A percentile compares a stretch with the other conserved stretches of the same genome.
Evolutionary conservation across 2,797 vertebrate genomes (phyloP).

Genomic region (Clamator glandarius): DNA sequence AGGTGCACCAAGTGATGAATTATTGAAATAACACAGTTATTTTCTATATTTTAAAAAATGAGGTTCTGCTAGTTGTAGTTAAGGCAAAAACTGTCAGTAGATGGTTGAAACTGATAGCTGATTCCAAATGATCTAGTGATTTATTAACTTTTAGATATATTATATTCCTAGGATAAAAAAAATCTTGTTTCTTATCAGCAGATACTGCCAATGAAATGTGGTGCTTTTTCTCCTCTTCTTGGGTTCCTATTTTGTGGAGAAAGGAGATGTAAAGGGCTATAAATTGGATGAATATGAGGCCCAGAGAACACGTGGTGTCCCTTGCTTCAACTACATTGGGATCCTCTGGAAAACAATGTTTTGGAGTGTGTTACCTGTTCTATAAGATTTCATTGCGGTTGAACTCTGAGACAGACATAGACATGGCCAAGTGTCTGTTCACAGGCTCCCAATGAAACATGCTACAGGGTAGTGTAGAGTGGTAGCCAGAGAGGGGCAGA

Average conservation of each 20-base stretch:
- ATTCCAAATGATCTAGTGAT: not conserved
- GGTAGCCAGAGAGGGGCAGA: not conserved
- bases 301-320: not conserved
- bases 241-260: not conserved
- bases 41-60: not conserved
- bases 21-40: constrained; percentile 1
- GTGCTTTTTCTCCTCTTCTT: not conserved
- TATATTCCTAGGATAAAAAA: not conserved
- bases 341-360: not conserved
- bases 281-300: not conserved
- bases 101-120: not conserved
- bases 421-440: not conserved
- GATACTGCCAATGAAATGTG: not conserved
- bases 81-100: not conserved
- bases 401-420: not conserved
- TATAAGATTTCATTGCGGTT: not conserved
- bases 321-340: not conserved
- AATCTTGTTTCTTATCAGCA: not conserved
- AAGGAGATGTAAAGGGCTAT: not conserved
- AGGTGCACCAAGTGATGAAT: not conserved
- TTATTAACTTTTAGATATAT: not conserved
- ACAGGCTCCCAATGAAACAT: not conserved
- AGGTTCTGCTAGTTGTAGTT: not conserved
- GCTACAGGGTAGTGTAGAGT: not conserved
- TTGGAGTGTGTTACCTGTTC: not conserved